phyloP scores from a whole-genome alignment of 2,113 vertebrate genomes.

The Enhydra lutris region DNA sequence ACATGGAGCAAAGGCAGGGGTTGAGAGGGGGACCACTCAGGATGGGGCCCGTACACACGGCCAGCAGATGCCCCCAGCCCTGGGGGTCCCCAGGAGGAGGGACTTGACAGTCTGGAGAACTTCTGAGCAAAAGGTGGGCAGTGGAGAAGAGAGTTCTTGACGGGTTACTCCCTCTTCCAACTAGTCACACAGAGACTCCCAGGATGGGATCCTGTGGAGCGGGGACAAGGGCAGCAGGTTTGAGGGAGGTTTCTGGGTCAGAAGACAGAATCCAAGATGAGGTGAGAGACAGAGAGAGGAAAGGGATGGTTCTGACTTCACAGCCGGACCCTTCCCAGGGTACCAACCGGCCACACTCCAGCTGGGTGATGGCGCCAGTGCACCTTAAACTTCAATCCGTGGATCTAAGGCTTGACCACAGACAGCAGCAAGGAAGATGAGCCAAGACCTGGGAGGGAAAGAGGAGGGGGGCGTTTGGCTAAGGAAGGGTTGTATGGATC shows the following conservation, averaged over 20 bases:
- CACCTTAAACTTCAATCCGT: conserved; percentile 9
- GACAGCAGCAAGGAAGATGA: background rate
- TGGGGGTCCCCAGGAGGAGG: too few relatives aligned
- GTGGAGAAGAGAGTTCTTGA: background rate
- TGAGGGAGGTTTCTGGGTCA: background rate
- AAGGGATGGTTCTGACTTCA: background rate
- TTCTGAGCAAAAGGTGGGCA: background rate
- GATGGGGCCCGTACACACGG: too few relatives aligned
- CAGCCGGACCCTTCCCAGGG: background rate
- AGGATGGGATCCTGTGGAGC: background rate
- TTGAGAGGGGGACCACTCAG: background rate
- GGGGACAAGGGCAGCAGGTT: background rate
- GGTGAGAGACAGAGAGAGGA: background rate
- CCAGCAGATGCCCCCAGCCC: background rate
- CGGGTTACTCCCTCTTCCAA: background rate
- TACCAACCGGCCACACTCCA: background rate
- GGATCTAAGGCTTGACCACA: background rate
- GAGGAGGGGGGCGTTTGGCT: background rate
- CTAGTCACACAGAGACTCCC: background rate
- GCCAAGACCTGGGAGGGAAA: background rate
- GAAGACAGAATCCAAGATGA: background rate
- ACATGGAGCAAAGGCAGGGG: background rate
- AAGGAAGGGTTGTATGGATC: background rate
- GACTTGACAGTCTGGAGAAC: background rate
- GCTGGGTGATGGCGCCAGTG: background rate